Evolutionary conservation across 2,888 invertebrate species (phyloP), one percentile per base, ranked within the genome.

Genomic region (Diplolepis rosae): DNA sequence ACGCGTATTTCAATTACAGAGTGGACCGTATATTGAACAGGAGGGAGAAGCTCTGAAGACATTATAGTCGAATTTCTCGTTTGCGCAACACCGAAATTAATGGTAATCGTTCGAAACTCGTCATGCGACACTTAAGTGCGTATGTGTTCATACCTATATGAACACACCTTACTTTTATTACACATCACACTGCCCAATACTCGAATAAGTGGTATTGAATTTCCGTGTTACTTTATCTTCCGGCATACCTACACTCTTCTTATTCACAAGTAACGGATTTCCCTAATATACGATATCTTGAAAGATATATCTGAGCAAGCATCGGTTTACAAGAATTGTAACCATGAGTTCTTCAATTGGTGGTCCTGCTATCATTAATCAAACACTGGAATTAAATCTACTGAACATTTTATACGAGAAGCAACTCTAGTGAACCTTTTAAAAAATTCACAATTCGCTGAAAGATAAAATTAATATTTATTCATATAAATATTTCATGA

Each of bases 51-150:
- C 66, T 68, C 72, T 72, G 74, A 77, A 77, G 75, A 79, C 78
- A 78, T 80, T 79, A 77, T 77, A 74, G 76, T 78, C 79, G 76
- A 80, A 81, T 76, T 82, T 81, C 76, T 78, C 79, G 80, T 80
- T 82, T 82, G 77, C 82, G 82, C 79, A 82, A 83, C 77, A 69
- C 65, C 65, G 70, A 76, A 77, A 79, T 79, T 79, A 82, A 79
- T 77, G 77, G 72, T 75, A 77, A 80, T 80, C 76, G 73, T 56
- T 73, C 69, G 69, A 68, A 77, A 74, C 73, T 66, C 74, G 74
- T 73, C 73, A 70, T 67, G 68, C 72, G 70, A 71, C 70, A 70
- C 70, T 52, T 35, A 71, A 51, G 32, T n/a, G 50, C 30, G 24
- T 56, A 27, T 51, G 22, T 24, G 48, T 35, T 27, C 52, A 52